Percentiles rank a stretch among this genome's conserved stretches.
Evolutionary conservation across 2,113 vertebrate genomes (phyloP).

Genomic region (Triplophysa rosa): DNA sequence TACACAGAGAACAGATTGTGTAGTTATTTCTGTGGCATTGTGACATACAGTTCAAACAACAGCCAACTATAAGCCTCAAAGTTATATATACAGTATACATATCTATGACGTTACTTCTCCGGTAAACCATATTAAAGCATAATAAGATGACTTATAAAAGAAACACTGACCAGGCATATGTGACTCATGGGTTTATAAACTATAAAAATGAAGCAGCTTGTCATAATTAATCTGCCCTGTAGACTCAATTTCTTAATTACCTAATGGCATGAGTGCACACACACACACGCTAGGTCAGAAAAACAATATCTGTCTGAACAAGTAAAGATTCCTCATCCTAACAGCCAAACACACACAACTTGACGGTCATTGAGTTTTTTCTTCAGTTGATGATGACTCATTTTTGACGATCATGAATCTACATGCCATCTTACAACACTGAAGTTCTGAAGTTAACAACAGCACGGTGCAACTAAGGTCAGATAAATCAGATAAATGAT

Average conservation of each 20-base stretch:
- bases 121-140: background rate
- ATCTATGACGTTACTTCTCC: background rate
- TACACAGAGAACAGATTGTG: no score
- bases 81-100: background rate
- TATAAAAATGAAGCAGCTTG: background rate
- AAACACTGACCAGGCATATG: background rate
- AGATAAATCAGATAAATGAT: conserved; percentile 8
- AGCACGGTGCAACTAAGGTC: background rate
- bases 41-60: background rate
- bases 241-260: background rate
- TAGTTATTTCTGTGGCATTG: no score
- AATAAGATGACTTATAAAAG: background rate
- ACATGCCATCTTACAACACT: background rate
- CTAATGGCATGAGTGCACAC: background rate
- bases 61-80: background rate
- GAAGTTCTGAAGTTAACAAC: conserved; percentile 1
- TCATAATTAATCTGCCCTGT: background rate
- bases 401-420: background rate
- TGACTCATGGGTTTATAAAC: conserved; percentile 13
- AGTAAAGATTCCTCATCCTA: background rate
- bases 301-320: conserved; percentile 15
- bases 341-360: conserved; percentile 1
- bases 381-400: background rate
- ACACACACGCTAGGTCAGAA: background rate
- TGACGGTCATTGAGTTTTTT: background rate